Conservation (phyloP, 2,797 vertebrate genomes). For the Amblyraja radiata region DNA sequence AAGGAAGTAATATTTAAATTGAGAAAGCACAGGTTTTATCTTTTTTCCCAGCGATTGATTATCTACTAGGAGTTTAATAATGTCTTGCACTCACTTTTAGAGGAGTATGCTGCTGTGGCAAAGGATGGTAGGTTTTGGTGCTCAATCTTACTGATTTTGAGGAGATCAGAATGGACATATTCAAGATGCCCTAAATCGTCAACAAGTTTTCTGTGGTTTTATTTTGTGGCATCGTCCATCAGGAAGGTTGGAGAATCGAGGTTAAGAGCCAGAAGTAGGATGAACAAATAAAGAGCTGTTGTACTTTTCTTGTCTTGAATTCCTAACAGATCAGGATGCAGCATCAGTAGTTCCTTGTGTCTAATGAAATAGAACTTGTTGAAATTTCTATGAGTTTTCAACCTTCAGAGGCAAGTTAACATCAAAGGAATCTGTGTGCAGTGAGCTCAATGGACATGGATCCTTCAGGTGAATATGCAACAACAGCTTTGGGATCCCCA, state of each 20-base stretch:
- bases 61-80: not conserved
- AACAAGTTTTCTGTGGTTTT: not conserved
- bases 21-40: conserved; percentile 7
- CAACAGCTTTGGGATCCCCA: not conserved
- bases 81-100: not conserved
- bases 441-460: not conserved
- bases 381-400: not conserved
- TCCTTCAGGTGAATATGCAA: not conserved
- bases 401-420: not conserved
- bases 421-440: not conserved
- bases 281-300: not conserved
- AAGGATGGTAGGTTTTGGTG: not conserved
- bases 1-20: not conserved
- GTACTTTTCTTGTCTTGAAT: not conserved
- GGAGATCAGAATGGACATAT: not conserved
- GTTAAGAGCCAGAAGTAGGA: not conserved
- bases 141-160: not conserved
- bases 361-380: not conserved
- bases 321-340: not conserved
- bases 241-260: not conserved
- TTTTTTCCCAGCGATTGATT: not conserved
- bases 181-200: not conserved
- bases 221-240: not conserved
- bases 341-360: not conserved
- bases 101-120: not conserved